Evolutionary conservation across 2,113 vertebrate genomes (phyloP).

Genomic region (Hippocampus comes): DNA sequence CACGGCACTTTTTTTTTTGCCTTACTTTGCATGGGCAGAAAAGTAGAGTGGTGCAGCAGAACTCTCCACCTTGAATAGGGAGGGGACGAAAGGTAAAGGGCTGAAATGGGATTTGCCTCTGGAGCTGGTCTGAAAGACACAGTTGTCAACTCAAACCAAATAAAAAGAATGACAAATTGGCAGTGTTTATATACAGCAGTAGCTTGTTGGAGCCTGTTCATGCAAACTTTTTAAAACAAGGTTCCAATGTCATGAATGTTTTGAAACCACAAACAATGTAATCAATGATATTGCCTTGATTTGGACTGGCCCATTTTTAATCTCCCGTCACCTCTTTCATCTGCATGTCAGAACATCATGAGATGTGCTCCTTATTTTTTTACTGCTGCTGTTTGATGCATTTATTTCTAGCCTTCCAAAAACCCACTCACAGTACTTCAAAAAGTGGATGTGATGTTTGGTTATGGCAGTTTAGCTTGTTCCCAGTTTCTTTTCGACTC

Average conservation of each 20-base stretch:
- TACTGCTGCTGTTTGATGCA: neutral
- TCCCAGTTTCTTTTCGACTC: neutral
- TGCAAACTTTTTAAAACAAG: no score
- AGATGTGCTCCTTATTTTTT: neutral
- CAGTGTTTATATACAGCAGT: no score
- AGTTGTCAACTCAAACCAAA: no score
- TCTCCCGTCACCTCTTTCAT: no score
- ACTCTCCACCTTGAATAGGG: neutral
- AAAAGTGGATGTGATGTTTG: neutral
- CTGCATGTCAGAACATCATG: neutral
- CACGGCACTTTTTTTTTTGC: neutral
- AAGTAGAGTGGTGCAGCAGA: neutral
- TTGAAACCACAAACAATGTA: no score
- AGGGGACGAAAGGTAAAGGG: neutral
- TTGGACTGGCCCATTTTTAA: no score
- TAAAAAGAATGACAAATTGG: no score
- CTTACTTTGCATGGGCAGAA: neutral
- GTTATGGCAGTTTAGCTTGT: neutral
- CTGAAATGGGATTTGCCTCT: neutral
- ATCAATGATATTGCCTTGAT: no score
- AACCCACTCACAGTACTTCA: neutral
- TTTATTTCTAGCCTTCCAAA: neutral
- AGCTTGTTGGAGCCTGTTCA: no score
- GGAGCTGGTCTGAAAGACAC: no score
- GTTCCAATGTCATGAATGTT: no score